Percentiles rank a stretch among this genome's conserved stretches.
Conservation (phyloP, 2,113 vertebrate genomes). For the Eulemur rufifrons region DNA sequence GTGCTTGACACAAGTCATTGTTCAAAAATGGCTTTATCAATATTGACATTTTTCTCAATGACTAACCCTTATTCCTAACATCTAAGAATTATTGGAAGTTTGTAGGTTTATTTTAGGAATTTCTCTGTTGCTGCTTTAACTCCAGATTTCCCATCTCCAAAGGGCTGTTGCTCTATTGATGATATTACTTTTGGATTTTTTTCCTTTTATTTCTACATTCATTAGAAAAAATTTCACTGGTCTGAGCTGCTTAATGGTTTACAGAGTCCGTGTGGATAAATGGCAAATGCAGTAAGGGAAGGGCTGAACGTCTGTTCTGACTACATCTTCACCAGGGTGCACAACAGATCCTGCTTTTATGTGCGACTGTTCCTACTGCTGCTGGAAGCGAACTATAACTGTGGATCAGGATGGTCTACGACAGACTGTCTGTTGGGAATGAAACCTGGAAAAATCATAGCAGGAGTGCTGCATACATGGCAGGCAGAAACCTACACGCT, state of each 20-base stretch:
- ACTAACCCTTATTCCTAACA: neutral
- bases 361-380: neutral
- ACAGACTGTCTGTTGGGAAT: neutral
- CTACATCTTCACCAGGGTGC: neutral
- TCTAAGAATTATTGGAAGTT: neutral
- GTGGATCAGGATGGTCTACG: neutral
- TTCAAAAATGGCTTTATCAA: neutral
- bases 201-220: neutral
- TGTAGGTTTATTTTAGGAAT: neutral
- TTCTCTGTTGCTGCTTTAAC: neutral
- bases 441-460: constrained; percentile 5
- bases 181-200: neutral
- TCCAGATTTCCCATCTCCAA: neutral
- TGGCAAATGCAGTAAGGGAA: neutral
- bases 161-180: neutral
- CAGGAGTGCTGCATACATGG: neutral
- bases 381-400: neutral
- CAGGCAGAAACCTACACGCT: neutral
- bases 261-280: neutral
- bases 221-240: neutral
- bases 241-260: neutral
- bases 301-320: neutral
- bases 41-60: neutral
- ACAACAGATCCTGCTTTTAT: neutral
- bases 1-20: neutral